Evolutionary conservation across 2,888 invertebrate species (phyloP), one percentile per base, ranked within the genome.

Genomic region (Horisme vitalbata): DNA sequence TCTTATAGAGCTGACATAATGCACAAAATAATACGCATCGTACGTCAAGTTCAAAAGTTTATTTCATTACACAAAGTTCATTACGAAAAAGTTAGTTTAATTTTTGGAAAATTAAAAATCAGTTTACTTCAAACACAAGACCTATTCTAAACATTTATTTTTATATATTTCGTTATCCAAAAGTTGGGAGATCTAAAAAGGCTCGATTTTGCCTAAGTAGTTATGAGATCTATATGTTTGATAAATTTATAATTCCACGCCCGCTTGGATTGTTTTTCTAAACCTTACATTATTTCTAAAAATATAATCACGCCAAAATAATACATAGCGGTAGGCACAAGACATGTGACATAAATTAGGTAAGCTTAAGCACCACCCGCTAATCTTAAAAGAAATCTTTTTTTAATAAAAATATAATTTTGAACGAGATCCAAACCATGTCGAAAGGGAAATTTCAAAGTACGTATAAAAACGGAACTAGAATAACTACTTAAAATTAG

Each of bases 311-410:
- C 77, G 72, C 75, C 74, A 71, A 80, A 79, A 79, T 84, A 86
- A 86, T 86, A 87, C 86, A 68, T 65, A 63, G 66, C 79, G 83
- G 81, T 78, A 77, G 83, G 79, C 67, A 76, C 75, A 41, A 45
- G 48, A 50, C 53, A 49, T 41, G 39, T 49, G 45, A 56, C 50
- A 52, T 53, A 47, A 45, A 45, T 50, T 45, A 50, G 37, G 47
- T 44, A 48, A 71, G 68, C 60, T 80, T 86, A 86, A 87, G 88
- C 88, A 86, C 85, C 81, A 78, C 81, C 87, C 83, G 83, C 86
- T 75, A 76, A 63, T 60, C 67, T 71, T 71, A 64, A 61, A 61
- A 69, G 66, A 72, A 59, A 55, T 53, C 52, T 58, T 61, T 65
- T 56, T 24, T 24, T 56, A 59, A 63, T 63, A 70, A 67, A 68